Base-by-base conservation (phyloP, 2,797 vertebrate genomes). In the Vireo griseus region DNA sequence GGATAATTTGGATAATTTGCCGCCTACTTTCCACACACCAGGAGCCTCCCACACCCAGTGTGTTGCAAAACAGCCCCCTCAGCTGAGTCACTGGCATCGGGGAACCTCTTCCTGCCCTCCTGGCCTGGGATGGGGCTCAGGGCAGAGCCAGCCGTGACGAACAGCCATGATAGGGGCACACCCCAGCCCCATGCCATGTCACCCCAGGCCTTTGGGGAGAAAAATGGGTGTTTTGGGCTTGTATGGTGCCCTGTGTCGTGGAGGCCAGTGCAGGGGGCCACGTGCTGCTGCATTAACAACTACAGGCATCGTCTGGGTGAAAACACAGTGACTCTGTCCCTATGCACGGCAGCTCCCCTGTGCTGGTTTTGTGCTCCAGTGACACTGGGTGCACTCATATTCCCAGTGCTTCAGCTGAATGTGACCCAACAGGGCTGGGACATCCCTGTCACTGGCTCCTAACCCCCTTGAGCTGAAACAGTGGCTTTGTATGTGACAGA, bases 51-150 rank as follows among this genome's bases (percentile, higher is more conserved):
- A 86, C 68, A 8, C 65, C 51, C 68, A 29, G 26, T 0, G 3
- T 13, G 51, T 83, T 80, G 90, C 84, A 83, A 77, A 94, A 86
- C 20, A 40, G 50, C 81, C 80, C 76, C 76, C 73, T 74, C 11
- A 21, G 72, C 37, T 93, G 94, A 83, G 91, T 93, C 88, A 89
- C 55, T 1, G 6, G 51, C 89, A 73, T 9, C 1, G 1, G 59
- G 78, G 88, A 88, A 55, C 35, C 50, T 86, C 65, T 51, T 45
- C 80, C 80, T 58, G 58, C 63, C 35, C 69, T 87, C 52, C 73
- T 0, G 2, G 68, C n/a, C 35, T 3, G 7, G 57, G 31, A 81
- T 1, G n/a, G 39, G 57, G 58, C 61, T 72, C 11, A 5, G 48
- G 71, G 79, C 86, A 81, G 79, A 78, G 77, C 42, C 0, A 4